These are phyloP conservation scores for Mustela lutreola DNA, from an alignment of 2,113 vertebrate species.

Conservation along the genomic window DNA sequence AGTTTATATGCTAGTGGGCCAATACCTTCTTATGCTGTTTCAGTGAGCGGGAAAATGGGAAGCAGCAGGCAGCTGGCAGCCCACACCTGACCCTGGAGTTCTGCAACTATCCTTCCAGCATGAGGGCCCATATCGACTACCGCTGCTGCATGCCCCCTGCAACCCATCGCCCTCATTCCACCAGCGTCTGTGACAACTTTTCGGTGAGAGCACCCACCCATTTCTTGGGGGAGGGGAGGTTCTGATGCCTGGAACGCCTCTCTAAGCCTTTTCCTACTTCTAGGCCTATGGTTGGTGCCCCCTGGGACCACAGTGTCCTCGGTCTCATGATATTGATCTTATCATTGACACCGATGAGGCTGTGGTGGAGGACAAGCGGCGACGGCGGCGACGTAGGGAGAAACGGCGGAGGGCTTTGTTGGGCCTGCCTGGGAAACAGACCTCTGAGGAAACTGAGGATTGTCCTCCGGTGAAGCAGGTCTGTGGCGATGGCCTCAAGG, in stretches of 20 bases:
- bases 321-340: conserved; percentile 96
- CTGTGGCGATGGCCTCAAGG: conserved; percentile 70
- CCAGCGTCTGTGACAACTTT: conserved; percentile 89
- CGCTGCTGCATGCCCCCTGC: conserved; percentile 86
- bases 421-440: conserved; percentile 40
- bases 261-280: conserved; percentile 48
- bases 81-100: conserved; percentile 90
- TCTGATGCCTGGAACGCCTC: not conserved
- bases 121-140: conserved; percentile 91
- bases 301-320: conserved; percentile 92
- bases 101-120: conserved; percentile 88
- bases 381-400: conserved; percentile 90
- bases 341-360: conserved; percentile 96
- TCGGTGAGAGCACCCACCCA: conserved; percentile 85
- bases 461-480: conserved; percentile 85
- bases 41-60: conserved; percentile 92
- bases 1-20: conserved; percentile 22
- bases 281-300: conserved; percentile 98
- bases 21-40: conserved; percentile 65
- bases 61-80: conserved; percentile 81
- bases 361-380: conserved; percentile 87
- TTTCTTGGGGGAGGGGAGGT: not conserved
- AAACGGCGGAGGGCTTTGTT: conserved; percentile 87
- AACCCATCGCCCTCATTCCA: conserved; percentile 79
- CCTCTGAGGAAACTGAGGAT: conserved; percentile 68